A percentile compares a stretch with the other conserved stretches of the same genome.
phyloP scores from a whole-genome alignment of 2,888 invertebrate species.

The Tenodera sinensis region DNA sequence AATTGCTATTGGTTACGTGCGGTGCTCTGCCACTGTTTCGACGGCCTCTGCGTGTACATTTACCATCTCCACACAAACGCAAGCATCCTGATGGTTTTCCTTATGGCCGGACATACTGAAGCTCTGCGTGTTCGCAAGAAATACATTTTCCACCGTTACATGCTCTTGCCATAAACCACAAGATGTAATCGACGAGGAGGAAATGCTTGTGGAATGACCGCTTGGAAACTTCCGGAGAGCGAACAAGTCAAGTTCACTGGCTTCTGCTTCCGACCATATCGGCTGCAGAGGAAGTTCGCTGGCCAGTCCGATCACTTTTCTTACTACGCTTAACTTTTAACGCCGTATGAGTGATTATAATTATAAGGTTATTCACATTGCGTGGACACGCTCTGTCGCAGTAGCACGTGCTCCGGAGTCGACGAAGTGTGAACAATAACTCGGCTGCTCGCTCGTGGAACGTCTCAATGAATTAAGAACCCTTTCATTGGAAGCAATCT shows the following conservation, averaged over 20 bases:
- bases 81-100: no score
- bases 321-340: background rate
- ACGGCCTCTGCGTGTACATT: no score
- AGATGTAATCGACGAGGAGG: background rate
- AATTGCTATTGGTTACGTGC: no score
- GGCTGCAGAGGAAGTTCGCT: background rate
- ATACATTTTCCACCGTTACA: background rate
- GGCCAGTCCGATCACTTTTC: background rate
- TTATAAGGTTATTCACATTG: background rate
- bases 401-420: background rate
- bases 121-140: no score
- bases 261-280: background rate
- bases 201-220: background rate
- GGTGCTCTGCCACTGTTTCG: no score
- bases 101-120: no score
- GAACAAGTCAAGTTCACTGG: background rate
- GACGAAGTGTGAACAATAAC: background rate
- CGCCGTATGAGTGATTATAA: background rate
- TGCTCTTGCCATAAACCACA: background rate
- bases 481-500: background rate
- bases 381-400: background rate
- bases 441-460: background rate
- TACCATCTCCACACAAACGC: no score
- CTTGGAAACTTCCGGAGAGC: background rate
- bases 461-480: background rate